These are phyloP conservation scores for Amblyjoppa fuscipennis DNA, from an alignment of 2,888 invertebrate genomes.

Conservation along the genomic window DNA sequence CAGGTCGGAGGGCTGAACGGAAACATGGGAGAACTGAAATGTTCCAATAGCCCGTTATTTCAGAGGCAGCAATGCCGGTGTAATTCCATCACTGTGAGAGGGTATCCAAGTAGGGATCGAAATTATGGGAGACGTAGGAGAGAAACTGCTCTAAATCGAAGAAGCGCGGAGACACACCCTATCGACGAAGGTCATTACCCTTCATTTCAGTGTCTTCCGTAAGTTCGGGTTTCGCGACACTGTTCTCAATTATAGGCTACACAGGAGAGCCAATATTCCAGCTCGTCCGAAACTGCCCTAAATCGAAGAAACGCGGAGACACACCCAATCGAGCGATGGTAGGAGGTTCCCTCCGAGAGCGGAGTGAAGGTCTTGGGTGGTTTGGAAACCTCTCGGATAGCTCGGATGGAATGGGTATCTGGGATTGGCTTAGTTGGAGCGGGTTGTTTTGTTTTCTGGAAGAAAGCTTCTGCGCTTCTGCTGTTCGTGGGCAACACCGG, in stretches of 20 bases:
- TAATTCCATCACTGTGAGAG: slow-evolving; percentile 20
- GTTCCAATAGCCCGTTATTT: not conserved
- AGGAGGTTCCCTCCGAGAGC: slow-evolving; percentile 63
- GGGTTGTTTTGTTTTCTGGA: slow-evolving; percentile 31
- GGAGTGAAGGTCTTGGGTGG: slow-evolving; percentile 64
- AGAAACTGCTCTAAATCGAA: slow-evolving; percentile 82
- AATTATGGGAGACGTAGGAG: slow-evolving; percentile 25
- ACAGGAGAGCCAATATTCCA: slow-evolving; percentile 54
- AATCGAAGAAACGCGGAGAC: slow-evolving; percentile 81
- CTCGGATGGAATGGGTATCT: slow-evolving; percentile 43
- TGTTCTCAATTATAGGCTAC: not conserved
- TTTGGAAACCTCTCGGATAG: slow-evolving; percentile 54
- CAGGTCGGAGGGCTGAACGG: not conserved
- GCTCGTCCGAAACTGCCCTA: slow-evolving; percentile 79
- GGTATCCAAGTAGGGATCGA: slow-evolving; percentile 30
- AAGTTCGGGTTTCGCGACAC: not conserved
- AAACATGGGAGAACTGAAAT: not conserved
- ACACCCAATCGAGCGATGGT: slow-evolving; percentile 81
- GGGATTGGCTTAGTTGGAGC: slow-evolving; percentile 19
- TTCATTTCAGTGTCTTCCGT: not conserved
- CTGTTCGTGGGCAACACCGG: slow-evolving; percentile 15
- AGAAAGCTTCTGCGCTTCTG: slow-evolving; percentile 9
- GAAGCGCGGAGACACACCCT: slow-evolving; percentile 82
- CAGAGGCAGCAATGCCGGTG: not conserved
- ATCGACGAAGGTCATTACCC: slow-evolving; percentile 74